Evolutionary conservation across 1,140 invertebrate genomes (phyloP).

Genomic region (Episyrphus balteatus): DNA sequence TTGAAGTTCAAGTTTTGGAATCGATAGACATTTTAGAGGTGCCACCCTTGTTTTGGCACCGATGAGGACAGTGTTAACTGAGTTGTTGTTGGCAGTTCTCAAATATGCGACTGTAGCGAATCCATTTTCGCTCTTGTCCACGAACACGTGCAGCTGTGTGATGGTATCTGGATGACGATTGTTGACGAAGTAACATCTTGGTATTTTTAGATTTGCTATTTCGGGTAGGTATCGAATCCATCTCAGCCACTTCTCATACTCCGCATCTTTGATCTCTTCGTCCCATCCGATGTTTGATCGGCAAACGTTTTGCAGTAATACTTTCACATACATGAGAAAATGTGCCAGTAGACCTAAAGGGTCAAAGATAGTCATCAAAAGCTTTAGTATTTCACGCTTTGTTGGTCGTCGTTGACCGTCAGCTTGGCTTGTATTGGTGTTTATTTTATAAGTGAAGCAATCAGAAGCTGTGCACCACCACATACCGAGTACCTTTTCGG

Average conservation of each 20-base stretch:
- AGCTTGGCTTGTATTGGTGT: neutral
- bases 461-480: constrained; percentile 1
- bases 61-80: neutral
- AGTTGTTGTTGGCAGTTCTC: neutral
- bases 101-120: constrained; percentile 4
- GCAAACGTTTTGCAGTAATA: constrained; percentile 14
- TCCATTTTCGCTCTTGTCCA: neutral
- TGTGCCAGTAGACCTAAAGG: constrained; percentile 10
- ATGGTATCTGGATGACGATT: neutral
- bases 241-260: neutral
- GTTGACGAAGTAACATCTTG: neutral
- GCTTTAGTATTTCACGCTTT: neutral
- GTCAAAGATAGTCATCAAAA: constrained; percentile 17
- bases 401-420: neutral
- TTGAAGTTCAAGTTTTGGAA: constrained; percentile 34
- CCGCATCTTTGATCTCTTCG: constrained; percentile 1
- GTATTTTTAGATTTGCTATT: neutral
- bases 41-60: constrained; percentile 25
- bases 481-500: neutral
- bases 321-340: constrained; percentile 6
- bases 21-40: constrained; percentile 22
- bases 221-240: constrained; percentile 1
- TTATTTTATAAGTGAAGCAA: constrained; percentile 6
- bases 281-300: constrained; percentile 9
- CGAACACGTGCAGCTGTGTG: constrained; percentile 1